Base-by-base conservation (phyloP, 2,888 invertebrate genomes). In the Lasius platythorax region DNA sequence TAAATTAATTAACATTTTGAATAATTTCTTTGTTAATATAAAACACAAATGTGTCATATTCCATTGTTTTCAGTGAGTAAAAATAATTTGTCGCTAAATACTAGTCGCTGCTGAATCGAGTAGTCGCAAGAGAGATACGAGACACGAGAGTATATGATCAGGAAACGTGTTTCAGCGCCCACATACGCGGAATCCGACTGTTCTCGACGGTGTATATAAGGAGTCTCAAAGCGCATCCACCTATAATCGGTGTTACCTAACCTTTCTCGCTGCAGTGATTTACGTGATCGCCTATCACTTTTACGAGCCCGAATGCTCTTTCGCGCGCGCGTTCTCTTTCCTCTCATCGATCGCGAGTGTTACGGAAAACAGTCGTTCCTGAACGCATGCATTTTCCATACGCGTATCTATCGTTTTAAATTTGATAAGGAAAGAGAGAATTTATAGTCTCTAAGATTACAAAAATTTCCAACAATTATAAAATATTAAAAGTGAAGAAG, bases 181-280 rank as follows among this genome's bases (percentile, higher is more conserved):
- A 86, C 73, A 81, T 87, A 79, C 79, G 53, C 37, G 82, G 66
- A 88, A 86, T 88, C 76, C 81, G 70, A 78, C 76, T 78, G 56
- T 63, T 23, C 23, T 58, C 56, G 63, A 30, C 53, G 46, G 83
- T 53, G 15, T 83, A 40, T 58, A 83, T 73, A 85, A 87, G 85
- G 66, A 85, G 82, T 79, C 78, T 72, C 86, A 64, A 86, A 84
- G 56, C 83, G 81, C 79, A 85, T 86, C 86, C 68, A 84, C 85
- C 87, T 88, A 53, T 53, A 87, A 89, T 90, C 87, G 87, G 64
- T 84, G 74, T 88, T 86, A 88, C 82, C 85, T 81, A 84, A 88
- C 85, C 23, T 23, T 73, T 72, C 73, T 58, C 72, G 40, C 12
- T 66, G 67, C 68, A 50, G 83, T 86, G 84, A 87, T 87, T 88